These are phyloP conservation scores for Paragorgia papillata DNA, from an alignment of 92 coral and sea anemone genomes.

Conservation along the genomic window DNA sequence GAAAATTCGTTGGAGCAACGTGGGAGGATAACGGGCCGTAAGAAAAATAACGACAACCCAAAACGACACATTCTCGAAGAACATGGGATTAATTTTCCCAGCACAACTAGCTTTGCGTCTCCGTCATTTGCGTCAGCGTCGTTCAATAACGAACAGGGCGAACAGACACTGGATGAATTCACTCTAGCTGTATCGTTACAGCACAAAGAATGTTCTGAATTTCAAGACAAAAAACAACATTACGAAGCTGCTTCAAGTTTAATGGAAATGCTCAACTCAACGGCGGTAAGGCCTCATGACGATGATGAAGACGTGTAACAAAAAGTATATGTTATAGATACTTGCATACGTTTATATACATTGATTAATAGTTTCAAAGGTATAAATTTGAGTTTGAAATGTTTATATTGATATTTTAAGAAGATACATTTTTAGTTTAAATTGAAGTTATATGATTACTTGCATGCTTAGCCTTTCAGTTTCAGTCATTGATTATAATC, in stretches of 20 bases:
- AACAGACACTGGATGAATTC: constrained; percentile 36
- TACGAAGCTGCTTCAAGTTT: constrained; percentile 7
- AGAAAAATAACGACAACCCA: constrained; percentile 1
- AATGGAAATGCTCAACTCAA: background rate
- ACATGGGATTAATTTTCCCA: constrained; percentile 36
- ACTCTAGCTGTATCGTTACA: constrained; percentile 48
- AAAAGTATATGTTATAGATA: too few species aligned
- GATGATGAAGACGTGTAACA: too few species aligned
- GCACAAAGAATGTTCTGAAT: constrained; percentile 40
- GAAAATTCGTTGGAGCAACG: background rate
- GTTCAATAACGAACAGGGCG: background rate
- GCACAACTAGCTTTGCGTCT: background rate
- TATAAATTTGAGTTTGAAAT: too few species aligned
- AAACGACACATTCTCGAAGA: constrained; percentile 10
- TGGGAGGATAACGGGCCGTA: background rate
- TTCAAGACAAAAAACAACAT: background rate
- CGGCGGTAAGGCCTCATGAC: too few species aligned
- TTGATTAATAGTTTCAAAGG: too few species aligned
- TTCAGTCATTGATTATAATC: background rate
- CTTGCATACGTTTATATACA: too few species aligned
- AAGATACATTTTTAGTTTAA: too few species aligned
- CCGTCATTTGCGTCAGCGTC: background rate
- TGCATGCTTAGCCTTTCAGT: too few species aligned
- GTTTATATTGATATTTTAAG: too few species aligned
- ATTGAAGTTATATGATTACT: too few species aligned